Evolutionary conservation across 2,797 vertebrate genomes (phyloP).

Genomic region (Masticophis lateralis): DNA sequence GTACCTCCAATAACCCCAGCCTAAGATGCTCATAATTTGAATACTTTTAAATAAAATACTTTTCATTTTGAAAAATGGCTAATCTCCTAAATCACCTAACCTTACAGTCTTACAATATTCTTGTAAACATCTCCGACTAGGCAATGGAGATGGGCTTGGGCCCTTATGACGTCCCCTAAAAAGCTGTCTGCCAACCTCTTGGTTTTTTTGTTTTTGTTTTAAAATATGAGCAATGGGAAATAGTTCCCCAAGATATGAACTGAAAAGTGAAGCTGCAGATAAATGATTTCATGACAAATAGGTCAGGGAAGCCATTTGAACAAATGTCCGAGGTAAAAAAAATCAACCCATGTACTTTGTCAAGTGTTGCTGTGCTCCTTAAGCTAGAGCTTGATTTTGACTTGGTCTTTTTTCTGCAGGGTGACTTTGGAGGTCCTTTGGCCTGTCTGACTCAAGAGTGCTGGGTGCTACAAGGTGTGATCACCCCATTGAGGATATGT

Average conservation of each 20-base stretch:
- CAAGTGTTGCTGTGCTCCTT: neutral
- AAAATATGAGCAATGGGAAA: neutral
- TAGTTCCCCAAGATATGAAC: too few species aligned
- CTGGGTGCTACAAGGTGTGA: constrained; percentile 95
- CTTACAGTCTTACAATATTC: neutral
- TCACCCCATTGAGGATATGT: constrained; percentile 90
- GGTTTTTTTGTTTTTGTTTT: neutral
- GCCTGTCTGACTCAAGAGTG: constrained; percentile 90
- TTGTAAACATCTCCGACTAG: neutral
- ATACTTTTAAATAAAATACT: neutral
- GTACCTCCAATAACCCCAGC: neutral
- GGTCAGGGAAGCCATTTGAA: neutral
- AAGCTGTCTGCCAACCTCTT: neutral
- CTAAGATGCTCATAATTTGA: neutral
- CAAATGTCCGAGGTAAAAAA: neutral
- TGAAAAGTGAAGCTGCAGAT: neutral
- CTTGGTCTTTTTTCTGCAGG: constrained; percentile 68
- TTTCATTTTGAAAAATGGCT: neutral
- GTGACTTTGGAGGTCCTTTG: constrained; percentile 92
- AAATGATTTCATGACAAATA: neutral
- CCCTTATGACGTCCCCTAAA: neutral
- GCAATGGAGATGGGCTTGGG: neutral
- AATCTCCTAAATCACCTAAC: neutral
- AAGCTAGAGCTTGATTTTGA: neutral
- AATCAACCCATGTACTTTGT: neutral